phyloP scores from a whole-genome alignment of 2,113 vertebrate genomes.

The Hyla sarda region DNA sequence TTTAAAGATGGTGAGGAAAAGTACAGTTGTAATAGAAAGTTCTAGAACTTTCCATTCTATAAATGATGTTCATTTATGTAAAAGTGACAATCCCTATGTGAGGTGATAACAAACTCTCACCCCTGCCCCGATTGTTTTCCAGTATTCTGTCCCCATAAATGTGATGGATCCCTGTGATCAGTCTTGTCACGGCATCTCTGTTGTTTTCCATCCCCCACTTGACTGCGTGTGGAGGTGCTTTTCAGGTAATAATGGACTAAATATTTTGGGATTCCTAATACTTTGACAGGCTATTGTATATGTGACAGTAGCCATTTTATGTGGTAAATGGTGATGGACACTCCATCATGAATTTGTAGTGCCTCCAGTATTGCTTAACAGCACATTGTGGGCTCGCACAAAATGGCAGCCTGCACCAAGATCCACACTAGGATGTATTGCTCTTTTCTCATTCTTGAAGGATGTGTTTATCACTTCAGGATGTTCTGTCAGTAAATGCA shows the following conservation, averaged over 20 bases:
- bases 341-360: background rate
- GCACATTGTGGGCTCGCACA: background rate
- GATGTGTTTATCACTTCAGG: background rate
- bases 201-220: background rate
- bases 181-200: background rate
- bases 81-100: background rate
- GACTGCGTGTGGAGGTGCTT: background rate
- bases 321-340: background rate
- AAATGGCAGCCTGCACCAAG: background rate
- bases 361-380: background rate
- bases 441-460: background rate
- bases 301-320: no score
- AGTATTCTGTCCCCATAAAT: background rate
- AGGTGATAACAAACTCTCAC: no score
- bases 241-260: background rate
- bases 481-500: background rate
- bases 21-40: background rate
- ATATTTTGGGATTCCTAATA: background rate
- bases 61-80: background rate
- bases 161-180: background rate
- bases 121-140: background rate
- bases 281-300: background rate
- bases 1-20: background rate
- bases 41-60: background rate
- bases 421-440: background rate